Evolutionary conservation across 2,888 invertebrate genomes (phyloP).

Genomic region (Dryobotodes eremita): DNA sequence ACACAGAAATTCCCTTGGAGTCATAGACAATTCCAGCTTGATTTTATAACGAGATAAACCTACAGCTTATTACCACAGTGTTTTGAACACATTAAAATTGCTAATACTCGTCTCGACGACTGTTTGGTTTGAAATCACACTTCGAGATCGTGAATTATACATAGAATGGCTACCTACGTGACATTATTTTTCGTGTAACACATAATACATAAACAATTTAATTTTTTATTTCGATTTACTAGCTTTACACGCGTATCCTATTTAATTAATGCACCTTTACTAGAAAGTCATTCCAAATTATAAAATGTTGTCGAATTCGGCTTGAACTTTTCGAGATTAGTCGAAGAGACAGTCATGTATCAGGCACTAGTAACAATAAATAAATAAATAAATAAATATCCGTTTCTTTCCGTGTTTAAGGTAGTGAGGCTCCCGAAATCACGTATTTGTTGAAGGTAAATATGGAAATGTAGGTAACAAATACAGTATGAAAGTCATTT

Average conservation of each 20-base stretch:
- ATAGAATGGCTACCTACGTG: slow-evolving; percentile 57
- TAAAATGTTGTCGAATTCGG: slow-evolving; percentile 1
- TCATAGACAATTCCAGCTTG: slow-evolving; percentile 61
- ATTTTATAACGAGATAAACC: slow-evolving; percentile 69
- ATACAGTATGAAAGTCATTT: slow-evolving; percentile 16
- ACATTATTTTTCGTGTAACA: slow-evolving; percentile 60
- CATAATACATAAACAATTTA: slow-evolving; percentile 50
- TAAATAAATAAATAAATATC: slow-evolving; percentile 50
- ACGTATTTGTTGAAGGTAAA: slow-evolving; percentile 36
- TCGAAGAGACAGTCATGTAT: slow-evolving; percentile 14
- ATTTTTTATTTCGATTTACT: slow-evolving; percentile 31
- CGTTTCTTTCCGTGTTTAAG: slow-evolving; percentile 27
- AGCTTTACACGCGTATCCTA: background rate
- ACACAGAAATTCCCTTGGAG: slow-evolving; percentile 45
- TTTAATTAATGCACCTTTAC: slow-evolving; percentile 26
- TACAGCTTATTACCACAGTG: slow-evolving; percentile 69
- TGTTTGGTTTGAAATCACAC: slow-evolving; percentile 69
- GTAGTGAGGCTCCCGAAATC: slow-evolving; percentile 24
- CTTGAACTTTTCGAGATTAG: slow-evolving; percentile 4
- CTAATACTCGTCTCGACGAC: slow-evolving; percentile 70
- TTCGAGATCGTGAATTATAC: slow-evolving; percentile 65
- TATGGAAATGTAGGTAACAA: slow-evolving; percentile 26
- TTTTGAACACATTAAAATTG: slow-evolving; percentile 76
- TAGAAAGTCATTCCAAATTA: slow-evolving; percentile 14
- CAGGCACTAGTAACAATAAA: slow-evolving; percentile 28